These are phyloP conservation scores for Chloroclystis v-ata DNA, from an alignment of 2,888 invertebrate genomes.

Conservation along the genomic window DNA sequence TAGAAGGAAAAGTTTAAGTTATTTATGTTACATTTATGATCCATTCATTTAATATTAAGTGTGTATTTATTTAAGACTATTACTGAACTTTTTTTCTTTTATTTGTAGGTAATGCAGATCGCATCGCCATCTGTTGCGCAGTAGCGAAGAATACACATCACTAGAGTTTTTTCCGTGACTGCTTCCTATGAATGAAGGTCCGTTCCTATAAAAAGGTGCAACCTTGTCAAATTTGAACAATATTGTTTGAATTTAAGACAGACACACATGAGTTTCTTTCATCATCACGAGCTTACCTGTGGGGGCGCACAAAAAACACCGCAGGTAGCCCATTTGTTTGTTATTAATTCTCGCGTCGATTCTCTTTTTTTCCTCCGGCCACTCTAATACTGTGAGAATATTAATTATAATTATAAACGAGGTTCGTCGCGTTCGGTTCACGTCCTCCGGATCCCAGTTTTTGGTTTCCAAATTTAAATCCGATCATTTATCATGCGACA, in stretches of 20 bases:
- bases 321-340: constrained; percentile 79
- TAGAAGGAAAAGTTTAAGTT: constrained; percentile 31
- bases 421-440: constrained; percentile 67
- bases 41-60: constrained; percentile 28
- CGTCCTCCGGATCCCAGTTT: constrained; percentile 60
- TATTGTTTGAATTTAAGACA: constrained; percentile 75
- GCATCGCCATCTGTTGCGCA: constrained; percentile 61
- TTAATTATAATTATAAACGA: constrained; percentile 79
- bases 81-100: constrained; percentile 27
- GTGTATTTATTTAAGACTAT: constrained; percentile 21
- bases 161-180: constrained; percentile 47
- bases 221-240: constrained; percentile 71
- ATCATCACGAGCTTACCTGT: constrained; percentile 71
- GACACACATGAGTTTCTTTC: constrained; percentile 71
- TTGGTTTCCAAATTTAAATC: constrained; percentile 72
- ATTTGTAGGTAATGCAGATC: constrained; percentile 41
- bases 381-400: constrained; percentile 77
- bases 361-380: constrained; percentile 66
- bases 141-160: constrained; percentile 41
- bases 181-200: constrained; percentile 65
- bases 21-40: constrained; percentile 32
- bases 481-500: constrained; percentile 77
- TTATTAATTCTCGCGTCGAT: constrained; percentile 78
- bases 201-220: constrained; percentile 64
- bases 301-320: constrained; percentile 72